Conservation (phyloP, 2,797 vertebrate species). For the Prunella strophiata region DNA sequence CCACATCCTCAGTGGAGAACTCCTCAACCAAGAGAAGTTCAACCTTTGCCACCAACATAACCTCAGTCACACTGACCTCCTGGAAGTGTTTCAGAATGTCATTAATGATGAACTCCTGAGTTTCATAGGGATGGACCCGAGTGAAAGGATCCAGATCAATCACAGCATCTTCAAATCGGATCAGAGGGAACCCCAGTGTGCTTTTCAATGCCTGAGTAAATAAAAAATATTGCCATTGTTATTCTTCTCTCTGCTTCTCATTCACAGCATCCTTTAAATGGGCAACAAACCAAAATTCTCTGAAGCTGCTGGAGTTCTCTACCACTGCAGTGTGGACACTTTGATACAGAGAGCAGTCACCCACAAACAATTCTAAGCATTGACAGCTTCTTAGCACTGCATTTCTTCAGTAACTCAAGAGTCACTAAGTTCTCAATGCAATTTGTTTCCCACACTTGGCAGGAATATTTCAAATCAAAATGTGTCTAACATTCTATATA, state of each 20-base stretch:
- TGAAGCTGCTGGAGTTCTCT: not conserved
- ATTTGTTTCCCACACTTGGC: not conserved
- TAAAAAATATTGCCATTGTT: not conserved
- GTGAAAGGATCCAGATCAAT: conserved; percentile 97
- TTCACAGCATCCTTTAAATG: not conserved
- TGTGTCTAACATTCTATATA: not conserved
- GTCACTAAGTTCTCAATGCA: not conserved
- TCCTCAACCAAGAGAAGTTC: not conserved
- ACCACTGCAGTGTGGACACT: not conserved
- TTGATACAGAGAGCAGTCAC: not conserved
- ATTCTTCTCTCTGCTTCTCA: not conserved
- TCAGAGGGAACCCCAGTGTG: conserved; percentile 90
- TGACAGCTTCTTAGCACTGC: not conserved
- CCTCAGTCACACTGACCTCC: conserved; percentile 81
- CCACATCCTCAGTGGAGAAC: not conserved
- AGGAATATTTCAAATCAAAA: not conserved
- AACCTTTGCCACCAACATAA: not conserved
- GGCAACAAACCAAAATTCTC: not conserved
- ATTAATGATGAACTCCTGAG: conserved; percentile 95
- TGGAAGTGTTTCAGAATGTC: conserved; percentile 96
- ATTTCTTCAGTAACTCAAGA: not conserved
- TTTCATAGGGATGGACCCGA: conserved; percentile 95
- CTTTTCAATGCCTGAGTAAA: conserved; percentile 87
- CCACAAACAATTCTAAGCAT: not conserved
- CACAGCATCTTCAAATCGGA: conserved; percentile 95